phyloP scores from a whole-genome alignment of 2,113 vertebrate species.

The Lophochroa leadbeateri region DNA sequence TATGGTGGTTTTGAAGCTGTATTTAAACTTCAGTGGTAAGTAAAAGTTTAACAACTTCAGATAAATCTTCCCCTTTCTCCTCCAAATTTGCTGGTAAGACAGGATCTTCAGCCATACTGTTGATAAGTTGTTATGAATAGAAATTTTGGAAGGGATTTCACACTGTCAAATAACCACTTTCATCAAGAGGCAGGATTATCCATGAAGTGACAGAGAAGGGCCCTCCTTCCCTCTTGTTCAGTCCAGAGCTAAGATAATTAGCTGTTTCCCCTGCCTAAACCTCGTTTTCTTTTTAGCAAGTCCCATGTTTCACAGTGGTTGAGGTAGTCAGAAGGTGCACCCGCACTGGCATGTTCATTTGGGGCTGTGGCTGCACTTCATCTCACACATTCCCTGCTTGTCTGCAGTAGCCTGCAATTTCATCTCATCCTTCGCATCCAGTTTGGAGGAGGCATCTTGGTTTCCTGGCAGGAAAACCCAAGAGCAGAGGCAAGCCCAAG shows the following conservation, averaged over 20 bases:
- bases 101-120: neutral
- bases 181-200: neutral
- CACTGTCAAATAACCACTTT: neutral
- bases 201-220: neutral
- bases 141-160: neutral
- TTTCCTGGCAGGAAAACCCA: neutral
- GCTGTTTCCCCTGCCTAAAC: neutral
- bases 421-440: neutral
- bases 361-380: neutral
- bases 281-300: neutral
- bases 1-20: neutral
- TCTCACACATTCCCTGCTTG: neutral
- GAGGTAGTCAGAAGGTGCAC: neutral
- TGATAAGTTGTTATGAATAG: neutral
- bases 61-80: neutral
- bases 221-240: neutral
- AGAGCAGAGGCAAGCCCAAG: neutral
- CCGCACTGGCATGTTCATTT: neutral
- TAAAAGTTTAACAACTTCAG: neutral
- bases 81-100: neutral
- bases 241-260: neutral
- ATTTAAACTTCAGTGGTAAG: neutral
- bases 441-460: neutral
- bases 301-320: neutral
- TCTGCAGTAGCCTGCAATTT: neutral